Conservation (phyloP, 2,113 vertebrate genomes). For the Dermatemys mawii region DNA sequence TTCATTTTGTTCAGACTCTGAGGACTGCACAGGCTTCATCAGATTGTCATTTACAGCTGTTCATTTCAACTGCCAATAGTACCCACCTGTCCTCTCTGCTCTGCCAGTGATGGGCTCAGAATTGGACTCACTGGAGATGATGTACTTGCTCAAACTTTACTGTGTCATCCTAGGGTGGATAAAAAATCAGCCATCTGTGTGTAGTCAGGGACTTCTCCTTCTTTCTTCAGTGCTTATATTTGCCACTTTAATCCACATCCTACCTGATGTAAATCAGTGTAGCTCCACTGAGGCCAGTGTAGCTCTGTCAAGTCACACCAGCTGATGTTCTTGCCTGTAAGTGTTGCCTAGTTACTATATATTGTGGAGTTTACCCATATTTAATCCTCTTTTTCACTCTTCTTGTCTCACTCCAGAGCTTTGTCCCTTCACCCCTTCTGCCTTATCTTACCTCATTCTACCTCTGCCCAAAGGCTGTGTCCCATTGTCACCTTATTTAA, state of each 20-base stretch:
- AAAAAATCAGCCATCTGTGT: conserved; percentile 33
- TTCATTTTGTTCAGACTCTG: conserved; percentile 53
- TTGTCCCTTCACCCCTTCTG: not conserved
- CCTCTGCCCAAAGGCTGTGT: not conserved
- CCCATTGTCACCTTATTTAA: not conserved
- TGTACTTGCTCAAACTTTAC: not conserved
- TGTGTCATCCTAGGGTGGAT: not conserved
- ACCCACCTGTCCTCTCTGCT: not conserved
- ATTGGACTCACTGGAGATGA: not conserved
- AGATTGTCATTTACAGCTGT: conserved; percentile 51
- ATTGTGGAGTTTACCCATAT: not conserved
- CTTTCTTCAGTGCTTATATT: not conserved
- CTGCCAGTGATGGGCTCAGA: not conserved
- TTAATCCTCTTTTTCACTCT: not conserved
- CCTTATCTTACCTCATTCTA: not conserved
- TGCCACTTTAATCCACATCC: not conserved
- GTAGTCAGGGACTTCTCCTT: not conserved
- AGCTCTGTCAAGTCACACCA: conserved; percentile 21
- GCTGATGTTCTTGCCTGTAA: not conserved
- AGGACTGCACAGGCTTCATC: not conserved
- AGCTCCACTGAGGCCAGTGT: conserved; percentile 20
- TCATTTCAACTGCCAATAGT: conserved; percentile 58
- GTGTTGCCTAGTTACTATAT: not conserved
- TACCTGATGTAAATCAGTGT: not conserved
- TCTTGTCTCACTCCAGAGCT: accelerated